Evolutionary conservation across 2,888 invertebrate genomes (phyloP).

Genomic region (Thysanoteuthis rhombus): DNA sequence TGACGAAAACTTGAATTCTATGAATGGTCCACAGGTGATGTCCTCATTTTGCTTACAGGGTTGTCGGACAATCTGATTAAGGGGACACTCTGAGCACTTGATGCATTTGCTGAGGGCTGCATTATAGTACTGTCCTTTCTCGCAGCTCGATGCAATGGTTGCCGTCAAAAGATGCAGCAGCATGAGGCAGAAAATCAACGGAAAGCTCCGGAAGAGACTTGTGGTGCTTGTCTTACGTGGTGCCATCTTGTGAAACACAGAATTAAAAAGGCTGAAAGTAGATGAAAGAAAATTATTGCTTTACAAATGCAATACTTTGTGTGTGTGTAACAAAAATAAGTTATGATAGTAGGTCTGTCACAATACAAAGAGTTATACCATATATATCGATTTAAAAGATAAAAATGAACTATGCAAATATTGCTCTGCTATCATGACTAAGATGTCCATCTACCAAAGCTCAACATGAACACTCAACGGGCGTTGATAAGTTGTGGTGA

Average conservation of each 20-base stretch:
- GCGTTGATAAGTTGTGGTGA: too few species aligned
- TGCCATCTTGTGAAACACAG: background rate
- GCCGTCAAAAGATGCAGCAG: background rate
- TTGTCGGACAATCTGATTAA: constrained; percentile 42
- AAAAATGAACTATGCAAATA: too few species aligned
- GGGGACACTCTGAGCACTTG: constrained; percentile 42
- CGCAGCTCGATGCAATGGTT: constrained; percentile 23
- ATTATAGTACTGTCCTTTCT: constrained; percentile 31
- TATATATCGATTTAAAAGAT: too few species aligned
- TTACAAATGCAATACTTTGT: background rate
- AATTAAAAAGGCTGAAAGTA: background rate
- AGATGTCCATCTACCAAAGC: too few species aligned
- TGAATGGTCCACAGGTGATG: constrained; percentile 46
- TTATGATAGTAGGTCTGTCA: too few species aligned
- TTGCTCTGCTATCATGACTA: too few species aligned
- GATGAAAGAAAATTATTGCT: background rate
- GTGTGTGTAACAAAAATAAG: too few species aligned
- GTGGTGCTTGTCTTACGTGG: background rate
- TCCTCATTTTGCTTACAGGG: constrained; percentile 40
- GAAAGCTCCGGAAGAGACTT: background rate
- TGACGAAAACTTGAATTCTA: constrained; percentile 38
- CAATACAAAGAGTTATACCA: too few species aligned
- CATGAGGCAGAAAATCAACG: background rate
- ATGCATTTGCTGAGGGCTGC: constrained; percentile 27
- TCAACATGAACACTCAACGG: too few species aligned